Evolutionary conservation across 1,140 invertebrate genomes (phyloP), one percentile per base, ranked within the genome.

Genomic region (Cherax quadricarinatus): DNA sequence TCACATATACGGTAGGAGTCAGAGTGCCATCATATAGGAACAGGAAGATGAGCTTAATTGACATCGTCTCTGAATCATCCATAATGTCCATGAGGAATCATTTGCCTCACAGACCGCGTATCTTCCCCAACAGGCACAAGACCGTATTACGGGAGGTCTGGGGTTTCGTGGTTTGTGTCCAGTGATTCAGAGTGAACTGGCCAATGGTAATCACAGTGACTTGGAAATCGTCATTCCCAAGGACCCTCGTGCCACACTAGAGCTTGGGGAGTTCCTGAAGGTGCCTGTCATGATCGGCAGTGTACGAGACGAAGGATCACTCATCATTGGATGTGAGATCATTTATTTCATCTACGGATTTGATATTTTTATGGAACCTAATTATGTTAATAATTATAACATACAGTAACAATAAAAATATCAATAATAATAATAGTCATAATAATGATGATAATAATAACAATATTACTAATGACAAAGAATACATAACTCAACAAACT

Each of bases 281-380:
- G 83, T 92, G 3, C 93, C 93, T 21, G 79, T 89, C 30, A 93
- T 93, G 93, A 80, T 66, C 1, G 93, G 93, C 0, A 80, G 85
- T 18, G 89, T 93, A 18, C 91, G 93, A 16, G 93, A 93, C 41
- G 93, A 93, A 66, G 92, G 92, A 0, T 93, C 92, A 10, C 82
- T 93, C 24, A 70, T 93, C 18, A 24, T 90, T 14, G 92, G 92
- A 3, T 49, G 92, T 93, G 41, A 93, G 92, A 82, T 41, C 30
- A 41, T 41, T 41, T 41, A 41, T 41, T 41, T 41, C 2, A 41
- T 41, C 30, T 41, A 70, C 30, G 30, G 30, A 1, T 41, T 41
- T 41, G 30, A 41, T 41, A 41, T 41, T 41, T 41, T 41, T 41
- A 2, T 41, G 30, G 30, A 41, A 41, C 30, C 30, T 41, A 41